phyloP scores from a whole-genome alignment of 1,140 invertebrate genomes.

The Platorchestia sp. region DNA sequence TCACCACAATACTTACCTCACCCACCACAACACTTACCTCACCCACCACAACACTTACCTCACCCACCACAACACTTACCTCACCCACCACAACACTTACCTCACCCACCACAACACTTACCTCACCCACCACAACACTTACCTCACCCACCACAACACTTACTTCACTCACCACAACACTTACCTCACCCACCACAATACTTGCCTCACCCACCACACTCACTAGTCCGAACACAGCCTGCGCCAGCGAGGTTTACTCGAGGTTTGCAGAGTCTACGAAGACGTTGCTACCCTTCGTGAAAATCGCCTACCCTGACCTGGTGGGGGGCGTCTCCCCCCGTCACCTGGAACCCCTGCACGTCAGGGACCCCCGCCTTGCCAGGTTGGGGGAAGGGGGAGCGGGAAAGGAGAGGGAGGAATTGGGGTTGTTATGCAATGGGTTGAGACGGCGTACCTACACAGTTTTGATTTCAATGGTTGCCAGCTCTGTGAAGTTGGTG shows the following conservation, averaged over 20 bases:
- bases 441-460: too few species aligned
- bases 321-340: constrained; percentile 74
- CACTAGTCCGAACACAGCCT: constrained; percentile 59
- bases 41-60: not conserved
- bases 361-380: constrained; percentile 77
- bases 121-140: not conserved
- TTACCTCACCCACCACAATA: not conserved
- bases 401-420: too few species aligned
- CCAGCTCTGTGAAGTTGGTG: too few species aligned
- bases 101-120: too few species aligned
- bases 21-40: not conserved
- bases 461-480: too few species aligned
- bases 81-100: too few species aligned
- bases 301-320: constrained; percentile 83
- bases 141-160: not conserved
- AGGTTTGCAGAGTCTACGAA: constrained; percentile 73
- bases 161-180: not conserved
- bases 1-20: too few species aligned
- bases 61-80: too few species aligned
- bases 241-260: constrained; percentile 70
- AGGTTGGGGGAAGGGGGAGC: constrained; percentile 70
- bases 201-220: constrained; percentile 57
- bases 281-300: constrained; percentile 80
- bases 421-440: too few species aligned
- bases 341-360: constrained; percentile 76